phyloP scores from a whole-genome alignment of 2,888 invertebrate genomes.

The Dioctria linearis region DNA sequence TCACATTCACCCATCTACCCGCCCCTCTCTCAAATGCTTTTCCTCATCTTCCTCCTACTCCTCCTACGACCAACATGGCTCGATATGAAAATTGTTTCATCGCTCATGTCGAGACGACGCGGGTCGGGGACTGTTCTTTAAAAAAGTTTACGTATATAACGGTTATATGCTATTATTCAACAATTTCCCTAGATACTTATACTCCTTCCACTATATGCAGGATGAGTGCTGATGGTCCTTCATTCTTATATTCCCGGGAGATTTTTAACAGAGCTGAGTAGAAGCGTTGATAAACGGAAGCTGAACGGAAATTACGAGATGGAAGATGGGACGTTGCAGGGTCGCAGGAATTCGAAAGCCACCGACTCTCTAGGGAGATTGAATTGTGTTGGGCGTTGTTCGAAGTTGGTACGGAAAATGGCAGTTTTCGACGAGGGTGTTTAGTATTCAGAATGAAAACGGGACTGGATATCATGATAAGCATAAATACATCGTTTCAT shows the following conservation, averaged over 20 bases:
- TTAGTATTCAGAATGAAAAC: slow-evolving; percentile 55
- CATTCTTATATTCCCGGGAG: slow-evolving; percentile 45
- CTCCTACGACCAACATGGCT: not conserved
- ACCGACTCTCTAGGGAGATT: slow-evolving; percentile 9
- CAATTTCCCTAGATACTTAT: slow-evolving; percentile 39
- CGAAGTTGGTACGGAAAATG: not conserved
- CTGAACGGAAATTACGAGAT: not conserved
- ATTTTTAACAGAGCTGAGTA: slow-evolving; percentile 32
- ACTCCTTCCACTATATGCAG: not conserved
- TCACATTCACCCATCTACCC: not conserved
- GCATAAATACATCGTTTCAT: slow-evolving; percentile 50
- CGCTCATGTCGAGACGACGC: slow-evolving; percentile 18
- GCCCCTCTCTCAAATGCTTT: too few species aligned
- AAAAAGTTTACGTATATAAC: slow-evolving; percentile 50
- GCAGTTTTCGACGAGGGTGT: slow-evolving; percentile 47
- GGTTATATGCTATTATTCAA: slow-evolving; percentile 55
- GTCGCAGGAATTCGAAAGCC: not conserved
- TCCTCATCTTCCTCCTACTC: not conserved
- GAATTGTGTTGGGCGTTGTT: slow-evolving; percentile 11
- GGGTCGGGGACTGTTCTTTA: slow-evolving; percentile 1
- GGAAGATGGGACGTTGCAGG: not conserved
- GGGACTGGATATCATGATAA: slow-evolving; percentile 51
- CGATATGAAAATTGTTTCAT: slow-evolving; percentile 33
- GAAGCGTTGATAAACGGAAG: slow-evolving; percentile 29
- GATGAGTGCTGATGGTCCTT: slow-evolving; percentile 50